Evolutionary conservation across 2,888 invertebrate species (phyloP), one percentile per base, ranked within the genome.

Genomic region (Eumerus sabulonum): DNA sequence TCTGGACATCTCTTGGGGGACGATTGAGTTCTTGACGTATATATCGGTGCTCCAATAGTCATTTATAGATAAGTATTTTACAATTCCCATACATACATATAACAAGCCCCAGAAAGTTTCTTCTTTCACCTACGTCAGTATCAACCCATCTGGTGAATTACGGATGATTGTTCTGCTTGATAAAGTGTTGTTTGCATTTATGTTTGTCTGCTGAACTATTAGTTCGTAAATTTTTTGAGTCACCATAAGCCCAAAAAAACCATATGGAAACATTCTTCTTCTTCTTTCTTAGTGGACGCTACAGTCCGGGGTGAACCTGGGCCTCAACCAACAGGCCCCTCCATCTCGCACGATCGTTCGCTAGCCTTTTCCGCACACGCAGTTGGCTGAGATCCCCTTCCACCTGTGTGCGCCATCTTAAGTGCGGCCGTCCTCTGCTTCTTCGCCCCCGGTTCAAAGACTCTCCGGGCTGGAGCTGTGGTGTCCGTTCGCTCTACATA

Each of bases 21-120:
- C n/a, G 18, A 54, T 54, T 13, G 53, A 3, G 14, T 64, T 64
- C 13, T 18, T 54, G 38, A 19, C 48, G 50, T 50, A 50, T 11
- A n/a, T 27, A 17, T 59, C 38, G 18, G 47, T 48, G 38, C 59
- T 48, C 48, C 44, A 59, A 16, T 48, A 59, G 18, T 59, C 14
- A 3, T 18, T 7, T 7, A 48, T 36, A 38, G 47, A 48, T 11
- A 13, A 18, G 11, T 59, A 59, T 47, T 59, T 48, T 1, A 14
- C 36, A 47, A 59, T 47, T 1, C 60, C 48, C n/a, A n/a, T n/a
- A n/a, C 45, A 36, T 47, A 36, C 17, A 47, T 9, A 36, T 36
- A 11, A 36, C 36, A 36, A 36, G 36, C 11, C 36, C 36, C 5
- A 36, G 11, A 36, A 45, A 60, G 18, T 38, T 60, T 13, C n/a